Conservation (phyloP, 2,113 vertebrate species). For the Arothron firmamentum region DNA sequence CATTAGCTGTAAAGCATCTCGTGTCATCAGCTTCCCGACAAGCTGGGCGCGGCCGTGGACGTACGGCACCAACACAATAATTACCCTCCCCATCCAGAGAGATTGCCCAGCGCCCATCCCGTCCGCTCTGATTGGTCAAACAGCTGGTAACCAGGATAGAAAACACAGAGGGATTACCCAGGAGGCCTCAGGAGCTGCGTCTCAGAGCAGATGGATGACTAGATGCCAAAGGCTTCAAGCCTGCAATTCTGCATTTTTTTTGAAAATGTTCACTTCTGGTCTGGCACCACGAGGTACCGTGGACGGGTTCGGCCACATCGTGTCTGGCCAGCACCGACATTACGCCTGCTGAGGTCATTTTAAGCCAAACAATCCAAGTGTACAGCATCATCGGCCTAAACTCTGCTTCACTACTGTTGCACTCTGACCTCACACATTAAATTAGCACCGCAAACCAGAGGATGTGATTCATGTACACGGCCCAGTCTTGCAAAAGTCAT, state of each 20-base stretch:
- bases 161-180: constrained; percentile 60
- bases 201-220: constrained; percentile 31
- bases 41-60: background rate
- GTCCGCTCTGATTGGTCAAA: constrained; percentile 54
- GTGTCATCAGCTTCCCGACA: background rate
- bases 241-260: constrained; percentile 35
- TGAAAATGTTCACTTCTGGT: constrained; percentile 45
- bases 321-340: constrained; percentile 21
- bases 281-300: constrained; percentile 46
- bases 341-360: constrained; percentile 7
- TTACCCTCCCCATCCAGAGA: constrained; percentile 42
- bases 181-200: constrained; percentile 34
- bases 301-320: constrained; percentile 35
- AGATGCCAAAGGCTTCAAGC: constrained; percentile 3
- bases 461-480: constrained; percentile 3
- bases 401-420: constrained; percentile 14
- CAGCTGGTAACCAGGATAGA: constrained; percentile 65
- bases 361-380: constrained; percentile 29
- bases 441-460: background rate
- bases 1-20: background rate
- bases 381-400: constrained; percentile 5
- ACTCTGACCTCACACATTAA: constrained; percentile 5
- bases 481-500: background rate
- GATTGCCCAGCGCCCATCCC: constrained; percentile 24
- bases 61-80: constrained; percentile 35